Base-by-base conservation (phyloP, 2,113 vertebrate species). In the Crocuta crocuta region DNA sequence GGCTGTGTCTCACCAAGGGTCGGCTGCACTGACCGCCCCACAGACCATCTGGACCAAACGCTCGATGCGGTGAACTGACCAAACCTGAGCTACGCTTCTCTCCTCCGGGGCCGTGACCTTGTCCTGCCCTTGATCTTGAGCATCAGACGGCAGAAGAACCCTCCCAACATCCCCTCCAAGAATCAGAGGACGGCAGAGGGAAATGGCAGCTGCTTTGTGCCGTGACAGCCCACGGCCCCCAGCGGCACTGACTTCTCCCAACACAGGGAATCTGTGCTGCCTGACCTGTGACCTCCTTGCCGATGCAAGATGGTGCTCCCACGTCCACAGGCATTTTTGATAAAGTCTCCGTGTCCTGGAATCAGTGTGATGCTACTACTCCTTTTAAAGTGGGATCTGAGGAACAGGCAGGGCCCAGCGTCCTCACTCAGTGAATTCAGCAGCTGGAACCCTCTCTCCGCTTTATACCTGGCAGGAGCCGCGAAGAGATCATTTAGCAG, bases 191-290 rank as follows among this genome's bases (percentile, higher is more conserved):
- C 19, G 1, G 10, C 43, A 55, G 19, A n/a, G 58, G n/a, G 45
- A 45, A 4, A 16, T 4, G 4, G 10, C 2, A 7, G 23, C 9
- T 23, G 5, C 81, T 24, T 24, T 7, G 23, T 1, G 23, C 71
- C 3, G n/a, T 6, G 71, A 23, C 23, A 39, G 24, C 35, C 39
- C 39, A 13, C 39, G 3, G 73, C 73, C 73, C 3, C 73, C 19
- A 23, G 35, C 10, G 11, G 39, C 10, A 26, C 10, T 23, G 19
- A 16, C 7, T 19, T n/a, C 11, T 66, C 39, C 19, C 17, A 23
- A 6, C 58, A 7, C 50, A 68, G 10, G 48, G 1, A 55, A 7
- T 4, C 8, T 17, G 31, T 4, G 16, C 48, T 63, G n/a, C 17
- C 70, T 63, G 15, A 50, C 9, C n/a, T 45, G 11, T 23, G 19